Evolutionary conservation across 2,888 invertebrate species (phyloP), one percentile per base, ranked within the genome.

Genomic region (Microplitis deprimator): DNA sequence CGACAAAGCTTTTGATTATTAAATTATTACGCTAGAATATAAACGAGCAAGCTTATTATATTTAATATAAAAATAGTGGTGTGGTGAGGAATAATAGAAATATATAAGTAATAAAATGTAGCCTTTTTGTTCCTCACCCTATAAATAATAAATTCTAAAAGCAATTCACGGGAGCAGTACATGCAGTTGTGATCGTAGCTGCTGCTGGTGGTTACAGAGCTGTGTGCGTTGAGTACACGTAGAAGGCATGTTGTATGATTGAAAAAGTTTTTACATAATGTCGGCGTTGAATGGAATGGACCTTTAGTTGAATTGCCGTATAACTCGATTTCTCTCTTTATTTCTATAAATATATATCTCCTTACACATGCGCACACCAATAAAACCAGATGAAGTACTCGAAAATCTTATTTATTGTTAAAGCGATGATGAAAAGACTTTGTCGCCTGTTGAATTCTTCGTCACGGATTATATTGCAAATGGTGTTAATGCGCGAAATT

Each of bases 221-320:
- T 50, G 50, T 50, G 50, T 50, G 50, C 50, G 50, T 50, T 50
- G 50, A 50, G 50, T 50, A 73, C 73, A 73, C 72, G 77, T 77
- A 16, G 72, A 61, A 68, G 72, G 68, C 68, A n/a, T 76, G 78
- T 78, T 75, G 77, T 80, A 81, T 81, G 83, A 83, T 83, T 82
- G 83, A 78, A 83, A 83, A 83, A 83, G 81, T 83, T 83, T 81
- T 73, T 79, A 81, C 79, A 82, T 81, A 80, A 82, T 81, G 75
- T 77, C 73, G 70, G 59, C 10, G 39, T 68, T 60, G 39, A 74
- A 67, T 68, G 29, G 73, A 73, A 73, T 20, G 20, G 17, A 62
- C 62, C 17, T 29, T 72, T 72, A 50, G 13, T 50, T 41, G 64
- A 39, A 73, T 73, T 62, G 62, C 73, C 16, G 61, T 62, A 50